Conservation (phyloP, 2,888 invertebrate genomes). For the Polydrusus pterygomalis region DNA sequence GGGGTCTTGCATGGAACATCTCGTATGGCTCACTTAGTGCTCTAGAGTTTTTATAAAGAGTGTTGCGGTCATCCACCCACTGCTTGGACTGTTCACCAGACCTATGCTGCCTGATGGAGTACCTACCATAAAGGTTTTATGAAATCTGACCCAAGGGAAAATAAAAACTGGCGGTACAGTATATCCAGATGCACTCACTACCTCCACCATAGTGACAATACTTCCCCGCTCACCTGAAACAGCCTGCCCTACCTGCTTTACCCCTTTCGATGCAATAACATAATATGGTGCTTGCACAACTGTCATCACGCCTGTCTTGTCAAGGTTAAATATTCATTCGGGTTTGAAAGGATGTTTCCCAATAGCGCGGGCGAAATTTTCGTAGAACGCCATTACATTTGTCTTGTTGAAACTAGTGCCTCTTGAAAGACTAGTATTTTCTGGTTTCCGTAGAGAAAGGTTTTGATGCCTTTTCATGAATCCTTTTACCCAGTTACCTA, state of each 20-base stretch:
- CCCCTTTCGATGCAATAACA: background rate
- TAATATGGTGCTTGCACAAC: slow-evolving; percentile 7
- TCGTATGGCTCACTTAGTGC: slow-evolving; percentile 44
- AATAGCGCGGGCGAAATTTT: slow-evolving; percentile 14
- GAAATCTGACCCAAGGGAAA: slow-evolving; percentile 54
- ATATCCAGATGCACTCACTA: slow-evolving; percentile 10
- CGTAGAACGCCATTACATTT: slow-evolving; percentile 54
- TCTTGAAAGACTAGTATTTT: slow-evolving; percentile 55
- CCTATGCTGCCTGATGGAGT: slow-evolving; percentile 1
- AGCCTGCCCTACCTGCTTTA: slow-evolving; percentile 15
- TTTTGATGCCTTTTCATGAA: slow-evolving; percentile 36
- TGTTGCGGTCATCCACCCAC: slow-evolving; percentile 27
- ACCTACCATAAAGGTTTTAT: slow-evolving; percentile 55
- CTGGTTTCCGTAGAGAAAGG: slow-evolving; percentile 51
- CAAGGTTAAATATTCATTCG: slow-evolving; percentile 24
- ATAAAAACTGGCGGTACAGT: slow-evolving; percentile 17
- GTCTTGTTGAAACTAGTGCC: slow-evolving; percentile 46
- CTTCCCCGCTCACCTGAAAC: slow-evolving; percentile 23
- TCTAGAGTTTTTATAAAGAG: background rate
- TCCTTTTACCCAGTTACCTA: slow-evolving; percentile 29
- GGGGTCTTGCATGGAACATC: slow-evolving; percentile 1
- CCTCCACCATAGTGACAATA: background rate
- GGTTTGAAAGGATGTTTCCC: slow-evolving; percentile 16
- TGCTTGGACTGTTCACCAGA: slow-evolving; percentile 57
- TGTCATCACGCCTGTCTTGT: slow-evolving; percentile 18